Base-by-base conservation (phyloP, 2,113 vertebrate genomes). In the Pogonocichla stellata region DNA sequence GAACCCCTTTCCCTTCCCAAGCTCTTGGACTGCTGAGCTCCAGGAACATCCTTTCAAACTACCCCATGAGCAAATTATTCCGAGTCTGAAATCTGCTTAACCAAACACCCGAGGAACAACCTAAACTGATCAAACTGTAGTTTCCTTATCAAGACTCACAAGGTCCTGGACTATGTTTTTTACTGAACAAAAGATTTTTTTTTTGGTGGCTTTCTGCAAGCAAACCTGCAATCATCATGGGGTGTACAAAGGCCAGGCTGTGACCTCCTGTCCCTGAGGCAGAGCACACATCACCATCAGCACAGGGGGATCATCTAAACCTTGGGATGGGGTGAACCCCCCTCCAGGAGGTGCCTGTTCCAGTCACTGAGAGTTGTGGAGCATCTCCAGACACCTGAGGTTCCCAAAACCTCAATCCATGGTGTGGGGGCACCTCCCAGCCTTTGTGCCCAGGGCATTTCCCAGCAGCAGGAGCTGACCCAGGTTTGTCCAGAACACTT, bases 401-500 rank as follows among this genome's bases (percentile, higher is more conserved):
- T 18, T 66, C 43, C 33, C 33, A 58, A 14, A 51, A 8, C 14
- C 22, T 77, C 72, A 12, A 0, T 51, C 25, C 53, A 14, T 26
- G 45, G 16, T 31, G 53, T 31, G 31, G 31, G 36, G 43, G 29
- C 43, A 22, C 8, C 6, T 51, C 43, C 45, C 53, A 33, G 8
- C 31, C 53, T 31, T 67, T 0, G 0, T 19, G 38, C 17, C 45
- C 33, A 12, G 18, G 31, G 14, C 16, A 24, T 70, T 36, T 87
- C n/a, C 36, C 40, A n/a, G 7, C 40, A n/a, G 19, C 28, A n/a
- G 19, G 48, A 72, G 26, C 24, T 65, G 26, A 6, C 15, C 50
- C 50, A 51, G 50, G 14, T 7, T 51, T 28, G 25, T 51, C 50
- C 50, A 51, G 34, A 45, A 56, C 5, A 5, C 4, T 64, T 33